phyloP scores from a whole-genome alignment of 2,888 invertebrate genomes.

The Podabrus alpinus region DNA sequence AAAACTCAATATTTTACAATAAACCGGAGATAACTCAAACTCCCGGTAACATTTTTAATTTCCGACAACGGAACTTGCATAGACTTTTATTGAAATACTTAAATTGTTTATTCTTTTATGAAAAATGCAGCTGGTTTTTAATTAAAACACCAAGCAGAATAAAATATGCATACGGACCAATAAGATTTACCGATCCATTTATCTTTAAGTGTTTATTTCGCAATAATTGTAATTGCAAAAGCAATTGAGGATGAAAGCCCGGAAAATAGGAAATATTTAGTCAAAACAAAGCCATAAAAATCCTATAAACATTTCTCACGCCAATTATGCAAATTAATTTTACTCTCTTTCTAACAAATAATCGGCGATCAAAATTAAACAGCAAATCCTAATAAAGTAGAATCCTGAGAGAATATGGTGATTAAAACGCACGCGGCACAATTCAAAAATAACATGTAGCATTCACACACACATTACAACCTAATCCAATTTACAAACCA shows the following conservation, averaged over 20 bases:
- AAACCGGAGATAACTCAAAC: background rate
- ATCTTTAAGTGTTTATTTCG: background rate
- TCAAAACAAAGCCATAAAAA: background rate
- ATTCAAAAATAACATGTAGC: conserved; percentile 22
- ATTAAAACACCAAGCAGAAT: background rate
- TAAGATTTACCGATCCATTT: background rate
- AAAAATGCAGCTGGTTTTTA: background rate
- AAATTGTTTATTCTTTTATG: background rate
- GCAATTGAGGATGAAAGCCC: background rate
- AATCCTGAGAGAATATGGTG: conserved; percentile 14
- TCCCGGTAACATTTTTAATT: conserved; percentile 1
- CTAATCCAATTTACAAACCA: conserved; percentile 29
- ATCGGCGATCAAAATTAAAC: conserved; percentile 14
- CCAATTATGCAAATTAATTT: conserved; percentile 12
- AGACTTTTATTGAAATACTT: conserved; percentile 2
- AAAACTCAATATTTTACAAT: conserved; percentile 1
- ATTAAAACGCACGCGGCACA: conserved; percentile 20
- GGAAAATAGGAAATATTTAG: background rate
- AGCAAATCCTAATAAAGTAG: conserved; percentile 13
- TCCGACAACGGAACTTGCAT: conserved; percentile 1
- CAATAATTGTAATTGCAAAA: background rate
- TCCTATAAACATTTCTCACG: background rate
- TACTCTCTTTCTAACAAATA: conserved; percentile 6
- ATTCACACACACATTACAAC: conserved; percentile 25
- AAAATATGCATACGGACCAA: background rate